phyloP scores from a whole-genome alignment of 2,888 invertebrate genomes.

The Spilosoma lubricipeda region DNA sequence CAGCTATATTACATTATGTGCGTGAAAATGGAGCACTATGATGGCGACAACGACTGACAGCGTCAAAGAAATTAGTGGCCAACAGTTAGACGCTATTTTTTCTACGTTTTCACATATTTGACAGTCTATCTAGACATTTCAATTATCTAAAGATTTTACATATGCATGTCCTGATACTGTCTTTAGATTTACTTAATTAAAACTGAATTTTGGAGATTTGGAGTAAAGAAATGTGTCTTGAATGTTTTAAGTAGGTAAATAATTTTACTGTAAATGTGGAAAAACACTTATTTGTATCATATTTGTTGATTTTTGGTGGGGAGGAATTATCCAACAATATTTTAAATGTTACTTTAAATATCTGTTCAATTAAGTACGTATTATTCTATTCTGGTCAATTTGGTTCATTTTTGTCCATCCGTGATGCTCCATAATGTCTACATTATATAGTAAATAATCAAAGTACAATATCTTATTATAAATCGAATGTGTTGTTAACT shows the following conservation, averaged over 20 bases:
- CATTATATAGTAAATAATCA: neutral
- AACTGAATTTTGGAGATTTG: neutral
- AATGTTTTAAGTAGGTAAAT: neutral
- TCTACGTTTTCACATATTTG: neutral
- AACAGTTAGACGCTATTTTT: neutral
- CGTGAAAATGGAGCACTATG: neutral
- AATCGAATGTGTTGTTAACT: neutral
- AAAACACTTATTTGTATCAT: neutral
- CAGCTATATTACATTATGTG: neutral
- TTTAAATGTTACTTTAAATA: neutral
- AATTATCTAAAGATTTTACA: too few species aligned
- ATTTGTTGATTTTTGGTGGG: neutral
- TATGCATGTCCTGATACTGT: neutral
- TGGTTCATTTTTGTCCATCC: neutral
- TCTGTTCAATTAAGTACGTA: neutral
- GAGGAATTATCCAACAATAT: neutral
- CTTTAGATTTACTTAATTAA: neutral
- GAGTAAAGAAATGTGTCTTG: neutral
- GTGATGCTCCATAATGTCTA: neutral
- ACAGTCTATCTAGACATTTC: too few species aligned
- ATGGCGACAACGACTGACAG: neutral
- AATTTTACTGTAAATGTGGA: neutral
- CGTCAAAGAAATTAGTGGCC: neutral
- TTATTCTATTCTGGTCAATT: neutral
- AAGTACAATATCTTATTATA: neutral